Percentiles rank a stretch among this genome's conserved stretches.
These are phyloP conservation scores for Sminthopsis crassicaudata DNA, from an alignment of 2,113 vertebrate species.

Conservation along the genomic window DNA sequence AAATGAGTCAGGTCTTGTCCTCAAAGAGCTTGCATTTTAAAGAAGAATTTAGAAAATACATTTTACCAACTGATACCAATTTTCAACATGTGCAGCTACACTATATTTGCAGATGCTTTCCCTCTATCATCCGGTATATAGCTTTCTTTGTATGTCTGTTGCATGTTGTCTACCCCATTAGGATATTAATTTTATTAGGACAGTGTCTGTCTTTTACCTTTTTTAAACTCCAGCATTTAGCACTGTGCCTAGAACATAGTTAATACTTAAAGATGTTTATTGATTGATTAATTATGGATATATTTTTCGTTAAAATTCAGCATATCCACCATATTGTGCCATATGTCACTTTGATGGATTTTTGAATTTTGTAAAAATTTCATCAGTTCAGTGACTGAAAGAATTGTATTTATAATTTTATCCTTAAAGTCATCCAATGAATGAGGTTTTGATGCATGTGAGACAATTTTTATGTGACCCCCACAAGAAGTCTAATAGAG, in stretches of 20 bases:
- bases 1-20: neutral
- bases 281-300: neutral
- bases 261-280: neutral
- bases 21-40: neutral
- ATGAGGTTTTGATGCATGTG: neutral
- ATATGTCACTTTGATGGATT: neutral
- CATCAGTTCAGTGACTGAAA: too few relatives aligned
- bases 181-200: neutral
- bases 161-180: neutral
- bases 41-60: neutral
- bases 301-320: neutral
- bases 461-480: neutral
- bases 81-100: neutral
- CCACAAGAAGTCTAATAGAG: neutral
- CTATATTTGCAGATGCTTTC: neutral
- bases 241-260: neutral
- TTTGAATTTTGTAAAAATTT: neutral
- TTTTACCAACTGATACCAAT: neutral
- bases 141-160: neutral
- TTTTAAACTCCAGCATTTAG: neutral
- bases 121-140: neutral
- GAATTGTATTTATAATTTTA: neutral
- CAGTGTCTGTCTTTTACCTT: neutral
- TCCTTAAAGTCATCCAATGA: neutral
- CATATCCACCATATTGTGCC: neutral